A percentile compares a stretch with the other conserved stretches of the same genome.
phyloP scores from a whole-genome alignment of 2,888 invertebrate species.

The Pocota personata region DNA sequence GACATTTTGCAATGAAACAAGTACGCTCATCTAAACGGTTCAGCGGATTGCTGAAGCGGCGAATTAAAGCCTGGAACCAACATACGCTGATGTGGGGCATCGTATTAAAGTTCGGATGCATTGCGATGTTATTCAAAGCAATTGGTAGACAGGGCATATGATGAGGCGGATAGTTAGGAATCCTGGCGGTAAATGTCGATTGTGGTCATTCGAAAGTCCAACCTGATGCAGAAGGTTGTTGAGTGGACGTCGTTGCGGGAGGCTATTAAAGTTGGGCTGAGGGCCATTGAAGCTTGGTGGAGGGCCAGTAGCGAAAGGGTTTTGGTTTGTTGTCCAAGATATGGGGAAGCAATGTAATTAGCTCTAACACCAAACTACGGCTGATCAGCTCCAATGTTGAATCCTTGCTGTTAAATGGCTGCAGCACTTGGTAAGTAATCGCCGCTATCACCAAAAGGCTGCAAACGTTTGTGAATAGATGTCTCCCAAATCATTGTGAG shows the following conservation, averaged over 20 bases:
- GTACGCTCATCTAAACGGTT: slow-evolving; percentile 81
- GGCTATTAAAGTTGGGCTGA: slow-evolving; percentile 67
- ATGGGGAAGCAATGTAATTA: too few species aligned
- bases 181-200: slow-evolving; percentile 79
- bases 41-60: slow-evolving; percentile 84
- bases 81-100: slow-evolving; percentile 80
- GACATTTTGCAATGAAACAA: slow-evolving; percentile 80
- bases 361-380: too few species aligned
- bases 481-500: too few species aligned
- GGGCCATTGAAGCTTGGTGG: slow-evolving; percentile 70
- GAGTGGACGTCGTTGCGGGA: slow-evolving; percentile 74
- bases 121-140: slow-evolving; percentile 83
- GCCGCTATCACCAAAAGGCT: too few species aligned
- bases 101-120: slow-evolving; percentile 82
- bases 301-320: slow-evolving; percentile 50
- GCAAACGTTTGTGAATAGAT: too few species aligned
- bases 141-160: slow-evolving; percentile 79
- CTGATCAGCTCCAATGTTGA: too few species aligned
- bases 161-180: slow-evolving; percentile 74
- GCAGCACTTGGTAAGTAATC: too few species aligned
- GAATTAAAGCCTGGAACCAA: slow-evolving; percentile 85
- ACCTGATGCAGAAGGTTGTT: slow-evolving; percentile 76
- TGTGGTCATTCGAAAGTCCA: slow-evolving; percentile 74
- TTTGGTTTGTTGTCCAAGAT: too few species aligned
- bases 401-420: too few species aligned